Conservation (phyloP, 2,888 invertebrate species). For the Lepidocyrtoides sp. region DNA sequence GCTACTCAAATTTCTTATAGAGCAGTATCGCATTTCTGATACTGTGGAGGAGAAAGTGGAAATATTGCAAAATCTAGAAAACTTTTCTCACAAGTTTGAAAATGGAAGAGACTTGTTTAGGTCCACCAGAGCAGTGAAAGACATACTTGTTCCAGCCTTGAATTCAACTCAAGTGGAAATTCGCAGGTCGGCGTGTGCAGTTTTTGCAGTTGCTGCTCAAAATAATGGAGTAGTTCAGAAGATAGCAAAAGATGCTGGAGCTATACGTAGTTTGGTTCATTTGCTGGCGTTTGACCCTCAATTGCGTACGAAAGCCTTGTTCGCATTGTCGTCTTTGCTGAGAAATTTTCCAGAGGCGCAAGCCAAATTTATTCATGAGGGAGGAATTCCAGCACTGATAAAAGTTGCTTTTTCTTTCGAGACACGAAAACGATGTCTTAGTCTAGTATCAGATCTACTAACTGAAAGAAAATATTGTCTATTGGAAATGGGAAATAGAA, state of each 20-base stretch:
- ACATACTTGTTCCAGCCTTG: conserved; percentile 83
- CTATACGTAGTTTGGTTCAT: conserved; percentile 81
- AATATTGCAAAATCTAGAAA: conserved; percentile 83
- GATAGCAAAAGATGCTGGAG: conserved; percentile 80
- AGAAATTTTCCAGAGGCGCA: conserved; percentile 83
- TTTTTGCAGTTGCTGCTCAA: conserved; percentile 84
- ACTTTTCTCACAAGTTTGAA: conserved; percentile 84
- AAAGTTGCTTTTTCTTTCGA: conserved; percentile 82
- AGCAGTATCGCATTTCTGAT: conserved; percentile 80
- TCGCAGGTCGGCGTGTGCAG: conserved; percentile 81
- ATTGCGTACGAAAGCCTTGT: conserved; percentile 82
- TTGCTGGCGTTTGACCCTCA: conserved; percentile 79
- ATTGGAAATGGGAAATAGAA: conserved; percentile 55
- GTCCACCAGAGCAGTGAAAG: conserved; percentile 80
- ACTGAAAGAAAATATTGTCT: conserved; percentile 80
- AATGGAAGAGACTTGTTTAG: conserved; percentile 83
- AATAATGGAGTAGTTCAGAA: conserved; percentile 83
- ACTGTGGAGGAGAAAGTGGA: conserved; percentile 82
- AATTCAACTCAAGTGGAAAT: conserved; percentile 82
- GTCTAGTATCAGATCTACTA: conserved; percentile 82
- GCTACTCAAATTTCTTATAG: conserved; percentile 81
- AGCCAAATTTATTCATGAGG: conserved; percentile 82
- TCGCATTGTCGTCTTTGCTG: conserved; percentile 82
- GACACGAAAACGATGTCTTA: conserved; percentile 81
- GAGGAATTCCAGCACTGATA: conserved; percentile 82